Conservation (phyloP, 2,113 vertebrate species). For the Lasiurus borealis region DNA sequence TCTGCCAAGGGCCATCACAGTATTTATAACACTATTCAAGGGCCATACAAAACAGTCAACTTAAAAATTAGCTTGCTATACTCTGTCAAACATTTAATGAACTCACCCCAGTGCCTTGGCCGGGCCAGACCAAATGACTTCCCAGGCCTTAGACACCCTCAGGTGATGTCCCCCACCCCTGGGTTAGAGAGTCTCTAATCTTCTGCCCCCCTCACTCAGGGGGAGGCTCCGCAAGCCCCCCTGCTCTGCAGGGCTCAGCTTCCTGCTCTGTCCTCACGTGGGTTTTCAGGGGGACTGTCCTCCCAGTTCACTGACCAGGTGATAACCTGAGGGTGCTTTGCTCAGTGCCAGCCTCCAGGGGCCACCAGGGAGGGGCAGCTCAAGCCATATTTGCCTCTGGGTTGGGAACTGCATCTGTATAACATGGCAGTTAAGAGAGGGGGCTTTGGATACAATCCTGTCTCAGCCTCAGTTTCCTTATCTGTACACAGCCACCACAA, state of each 20-base stretch:
- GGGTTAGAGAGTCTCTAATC: background rate
- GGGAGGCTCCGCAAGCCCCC: background rate
- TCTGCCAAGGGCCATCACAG: too few relatives aligned
- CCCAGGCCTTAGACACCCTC: too few relatives aligned
- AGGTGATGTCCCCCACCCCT: too few relatives aligned
- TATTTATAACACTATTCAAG: too few relatives aligned
- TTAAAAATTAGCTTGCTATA: too few relatives aligned
- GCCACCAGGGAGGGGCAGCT: background rate
- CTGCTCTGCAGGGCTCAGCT: background rate
- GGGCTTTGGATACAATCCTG: background rate
- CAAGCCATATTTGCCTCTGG: background rate
- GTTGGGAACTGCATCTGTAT: background rate
- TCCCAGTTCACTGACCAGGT: background rate
- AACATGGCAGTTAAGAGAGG: background rate
- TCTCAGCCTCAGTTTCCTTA: background rate
- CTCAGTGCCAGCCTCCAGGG: background rate
- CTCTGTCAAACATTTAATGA: too few relatives aligned
- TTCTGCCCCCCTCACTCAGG: background rate
- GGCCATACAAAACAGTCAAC: too few relatives aligned
- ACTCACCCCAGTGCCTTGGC: too few relatives aligned
- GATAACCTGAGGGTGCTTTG: background rate
- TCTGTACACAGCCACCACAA: background rate
- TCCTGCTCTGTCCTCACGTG: background rate
- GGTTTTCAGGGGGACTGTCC: background rate
- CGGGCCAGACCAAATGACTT: too few relatives aligned